Evolutionary conservation across 2,888 invertebrate genomes (phyloP), one percentile per base, ranked within the genome.

Genomic region (Coenonympha arcania): DNA sequence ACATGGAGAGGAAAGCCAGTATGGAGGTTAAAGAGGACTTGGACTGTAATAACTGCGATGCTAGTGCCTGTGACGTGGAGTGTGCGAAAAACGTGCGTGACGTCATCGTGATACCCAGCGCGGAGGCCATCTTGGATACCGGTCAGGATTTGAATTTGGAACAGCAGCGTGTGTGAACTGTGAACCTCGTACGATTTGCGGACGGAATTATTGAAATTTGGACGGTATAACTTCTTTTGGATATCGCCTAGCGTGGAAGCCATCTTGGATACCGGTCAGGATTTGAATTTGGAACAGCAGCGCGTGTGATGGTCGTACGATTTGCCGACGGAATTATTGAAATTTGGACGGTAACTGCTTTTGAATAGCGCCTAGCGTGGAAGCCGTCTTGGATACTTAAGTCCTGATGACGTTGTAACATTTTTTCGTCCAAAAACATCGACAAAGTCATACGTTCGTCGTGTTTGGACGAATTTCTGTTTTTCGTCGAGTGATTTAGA

Each of bases 241-340:
- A n/a, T n/a, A n/a, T n/a, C n/a, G n/a, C 79, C 76, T 0, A 82
- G 82, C 58, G 80, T 79, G 6, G 83, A 81, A 53, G 82, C 81
- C 40, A 81, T 79, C 6, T 68, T 83, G 56, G 80, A 81, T 60
- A 76, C 74, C 0, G 79, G 75, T 18, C 79, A 73, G 30, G 19
- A 37, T 51, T 47, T 47, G 50, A 50, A 47, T 46, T 37, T 50
- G 28, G 50, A 50, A 51, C 28, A 34, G 18, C 19, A 19, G 16
- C 19, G 15, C 6, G 15, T 30, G 19, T 30, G 31, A n/a, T n/a
- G n/a, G n/a, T n/a, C n/a, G n/a, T n/a, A n/a, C n/a, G n/a, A n/a
- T n/a, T n/a, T n/a, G n/a, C n/a, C n/a, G n/a, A n/a, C n/a, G n/a
- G n/a, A n/a, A n/a, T n/a, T n/a, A n/a, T n/a, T n/a, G n/a, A n/a